A percentile compares a stretch with the other conserved stretches of the same genome.
phyloP scores from a whole-genome alignment of 2,888 invertebrate genomes.

The Heliconius charithonia region DNA sequence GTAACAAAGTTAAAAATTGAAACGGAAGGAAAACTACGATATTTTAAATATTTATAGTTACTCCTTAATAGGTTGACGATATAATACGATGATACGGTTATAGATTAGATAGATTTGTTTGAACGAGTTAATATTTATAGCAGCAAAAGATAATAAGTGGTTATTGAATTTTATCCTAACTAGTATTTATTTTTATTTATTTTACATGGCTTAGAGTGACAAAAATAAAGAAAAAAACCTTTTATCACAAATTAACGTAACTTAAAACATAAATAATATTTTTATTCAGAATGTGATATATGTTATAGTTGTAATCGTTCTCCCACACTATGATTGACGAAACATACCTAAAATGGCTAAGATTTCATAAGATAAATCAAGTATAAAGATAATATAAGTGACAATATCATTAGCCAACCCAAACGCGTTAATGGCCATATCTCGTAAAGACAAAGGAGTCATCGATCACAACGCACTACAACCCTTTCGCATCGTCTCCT shows the following conservation, averaged over 20 bases:
- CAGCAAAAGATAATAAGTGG: neutral
- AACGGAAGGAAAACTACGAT: neutral
- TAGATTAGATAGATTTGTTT: neutral
- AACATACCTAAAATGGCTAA: neutral
- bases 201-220: too few relatives aligned
- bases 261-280: neutral
- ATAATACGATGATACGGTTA: neutral
- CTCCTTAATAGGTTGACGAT: neutral
- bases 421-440: constrained; percentile 63
- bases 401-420: constrained; percentile 25
- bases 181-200: too few relatives aligned
- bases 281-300: neutral
- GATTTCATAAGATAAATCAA: neutral
- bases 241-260: neutral
- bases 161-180: neutral
- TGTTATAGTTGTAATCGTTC: too few relatives aligned
- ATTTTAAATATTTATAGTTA: neutral
- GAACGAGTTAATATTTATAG: neutral
- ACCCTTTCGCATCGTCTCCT: constrained; percentile 62
- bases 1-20: neutral
- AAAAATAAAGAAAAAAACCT: too few relatives aligned
- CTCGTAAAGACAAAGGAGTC: constrained; percentile 56
- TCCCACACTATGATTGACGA: too few relatives aligned
- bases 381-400: constrained; percentile 12
- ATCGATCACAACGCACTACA: constrained; percentile 73